Conservation (phyloP, 2,888 invertebrate genomes). For the Nymphalis c-album region DNA sequence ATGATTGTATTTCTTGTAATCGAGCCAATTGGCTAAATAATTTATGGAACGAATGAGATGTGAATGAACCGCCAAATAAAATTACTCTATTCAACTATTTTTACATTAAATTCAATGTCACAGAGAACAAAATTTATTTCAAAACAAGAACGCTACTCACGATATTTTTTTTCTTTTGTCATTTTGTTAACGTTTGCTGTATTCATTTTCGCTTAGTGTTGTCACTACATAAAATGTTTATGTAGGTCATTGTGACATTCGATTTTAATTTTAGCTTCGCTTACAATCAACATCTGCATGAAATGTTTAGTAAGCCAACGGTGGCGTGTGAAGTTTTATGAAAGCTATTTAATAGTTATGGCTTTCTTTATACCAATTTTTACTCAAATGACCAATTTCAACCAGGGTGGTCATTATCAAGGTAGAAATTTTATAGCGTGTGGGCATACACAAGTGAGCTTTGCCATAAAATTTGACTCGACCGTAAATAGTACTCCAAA, state of each 20-base stretch:
- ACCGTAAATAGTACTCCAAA: too few species aligned
- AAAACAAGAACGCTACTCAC: not conserved
- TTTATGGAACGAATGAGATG: slow-evolving; percentile 19
- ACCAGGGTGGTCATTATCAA: too few species aligned
- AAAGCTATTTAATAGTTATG: too few species aligned
- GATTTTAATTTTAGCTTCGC: slow-evolving; percentile 1
- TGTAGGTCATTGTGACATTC: not conserved
- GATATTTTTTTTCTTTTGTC: not conserved
- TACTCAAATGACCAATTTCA: too few species aligned
- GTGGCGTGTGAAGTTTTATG: not conserved
- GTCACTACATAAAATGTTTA: not conserved
- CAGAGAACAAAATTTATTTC: slow-evolving; percentile 7
- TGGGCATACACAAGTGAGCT: too few species aligned
- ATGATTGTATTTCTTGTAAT: slow-evolving; percentile 25
- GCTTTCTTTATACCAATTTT: too few species aligned
- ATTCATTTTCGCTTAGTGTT: not conserved
- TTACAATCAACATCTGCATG: not conserved
- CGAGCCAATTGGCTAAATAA: slow-evolving; percentile 28
- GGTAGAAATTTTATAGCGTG: too few species aligned
- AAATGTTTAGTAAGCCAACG: not conserved
- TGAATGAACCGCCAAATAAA: slow-evolving; percentile 34
- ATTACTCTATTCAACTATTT: slow-evolving; percentile 21
- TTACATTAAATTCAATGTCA: slow-evolving; percentile 26
- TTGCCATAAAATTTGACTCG: too few species aligned
- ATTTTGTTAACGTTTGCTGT: not conserved